Base-by-base conservation (phyloP, 1,140 invertebrate genomes). In the Orchestia grillus region DNA sequence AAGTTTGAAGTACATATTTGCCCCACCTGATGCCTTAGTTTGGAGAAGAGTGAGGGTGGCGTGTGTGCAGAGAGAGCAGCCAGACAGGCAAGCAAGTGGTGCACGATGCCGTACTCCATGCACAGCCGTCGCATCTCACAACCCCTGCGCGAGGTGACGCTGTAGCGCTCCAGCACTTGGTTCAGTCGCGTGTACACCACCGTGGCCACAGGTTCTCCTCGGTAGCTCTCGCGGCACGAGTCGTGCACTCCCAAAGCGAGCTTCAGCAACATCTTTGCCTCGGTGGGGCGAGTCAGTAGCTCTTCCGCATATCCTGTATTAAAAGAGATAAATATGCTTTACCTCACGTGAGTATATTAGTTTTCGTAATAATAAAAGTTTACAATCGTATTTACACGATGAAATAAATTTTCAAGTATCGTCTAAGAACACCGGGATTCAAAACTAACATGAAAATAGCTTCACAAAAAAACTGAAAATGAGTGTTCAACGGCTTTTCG, bases 171-270 rank as follows among this genome's bases (percentile, higher is more conserved):
- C 44, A 99, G 98, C 53, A 99, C 97, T 77, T 98, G 98, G 96
- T 98, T 98, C 95, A 99, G 97, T 87, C 99, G 98, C 97, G 98
- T 98, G 97, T 99, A 99, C 36, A 99, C 99, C 97, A 99, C 97
- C 0, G 98, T 99, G n/a, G 98, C 98, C 94, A 99, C 97, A 0
- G 98, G 98, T 0, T 98, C 97, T 0, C 98, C 98, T 45, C 44
- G 45, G 92, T 94, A 94, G 44, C 44, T 94, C 43, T 94, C 92
- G 11, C 92, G 43, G 47, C 92, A 94, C 92, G 92, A 45, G n/a
- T 96, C 96, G 36, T 96, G 90, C 0, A 99, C 99, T 0, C 99
- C 99, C 19, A 99, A 98, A 40, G 99, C 98, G 42, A 99, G 97
- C 11, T 99, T 97, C 57, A 99, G 97, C 90, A 99, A 97, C 97